A percentile compares a stretch with the other conserved stretches of the same genome.
These are phyloP conservation scores for Sarcophaga bullata DNA, from an alignment of 1,140 invertebrate species.

Conservation along the genomic window DNA sequence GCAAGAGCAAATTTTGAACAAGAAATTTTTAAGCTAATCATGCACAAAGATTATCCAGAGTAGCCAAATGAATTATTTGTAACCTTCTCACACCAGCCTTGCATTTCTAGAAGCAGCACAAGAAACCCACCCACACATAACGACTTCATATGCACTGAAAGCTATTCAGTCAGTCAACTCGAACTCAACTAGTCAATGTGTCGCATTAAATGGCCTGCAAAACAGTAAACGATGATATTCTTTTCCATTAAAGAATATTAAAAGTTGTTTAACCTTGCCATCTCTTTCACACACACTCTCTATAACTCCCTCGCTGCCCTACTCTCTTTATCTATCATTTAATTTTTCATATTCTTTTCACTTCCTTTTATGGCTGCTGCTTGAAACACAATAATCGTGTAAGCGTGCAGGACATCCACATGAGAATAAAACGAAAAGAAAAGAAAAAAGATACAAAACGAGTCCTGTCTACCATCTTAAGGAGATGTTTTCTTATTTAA, in stretches of 20 bases:
- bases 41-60: no score
- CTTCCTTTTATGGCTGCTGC: neutral
- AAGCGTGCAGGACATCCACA: neutral
- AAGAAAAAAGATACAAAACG: no score
- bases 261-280: slow-evolving; percentile 8
- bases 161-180: neutral
- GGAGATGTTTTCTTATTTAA: neutral
- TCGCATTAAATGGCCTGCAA: slow-evolving; percentile 23
- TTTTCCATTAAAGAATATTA: slow-evolving; percentile 20
- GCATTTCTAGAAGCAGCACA: neutral
- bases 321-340: no score
- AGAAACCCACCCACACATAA: neutral
- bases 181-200: slow-evolving; percentile 10
- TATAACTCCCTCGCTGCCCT: no score
- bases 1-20: no score
- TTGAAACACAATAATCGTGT: no score
- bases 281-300: neutral
- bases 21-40: no score
- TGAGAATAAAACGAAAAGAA: neutral
- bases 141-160: neutral
- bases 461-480: neutral
- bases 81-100: neutral
- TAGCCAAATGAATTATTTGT: no score
- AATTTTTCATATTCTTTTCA: neutral
- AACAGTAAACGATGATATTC: neutral